Base-by-base conservation (phyloP, 2,797 vertebrate genomes). In the Sebastes umbrosus region DNA sequence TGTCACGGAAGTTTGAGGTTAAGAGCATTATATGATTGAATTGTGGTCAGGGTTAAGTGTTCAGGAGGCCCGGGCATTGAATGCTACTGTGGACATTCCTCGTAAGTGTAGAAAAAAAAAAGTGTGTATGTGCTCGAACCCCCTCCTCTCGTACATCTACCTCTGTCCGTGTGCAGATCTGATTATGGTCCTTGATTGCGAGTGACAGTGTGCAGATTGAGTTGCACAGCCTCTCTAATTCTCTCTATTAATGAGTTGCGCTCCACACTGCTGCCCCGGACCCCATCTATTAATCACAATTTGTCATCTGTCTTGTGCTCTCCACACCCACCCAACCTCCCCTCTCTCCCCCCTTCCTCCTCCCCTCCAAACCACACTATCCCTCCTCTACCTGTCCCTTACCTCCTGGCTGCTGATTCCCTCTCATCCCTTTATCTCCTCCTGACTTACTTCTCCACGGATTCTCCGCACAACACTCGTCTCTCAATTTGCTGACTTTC, bases 251-350 rank as follows among this genome's bases (percentile, higher is more conserved):
- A 95, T 95, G 93, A 94, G 94, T 92, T 92, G 88, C 88, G 92
- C 93, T 93, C 90, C 92, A 94, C 91, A 93, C 91, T 94, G 93
- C 92, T 92, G 91, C 92, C 90, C 92, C 87, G 93, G 94, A 95
- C 92, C 93, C 93, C 91, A 93, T 94, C 94, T 94, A 95, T 95
- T 95, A 95, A 95, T 95, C 94, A 94, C 92, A 93, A 95, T 95
- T 95, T 95, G 94, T 95, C 94, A 94, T 90, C 92, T 91, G 90
- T 90, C 92, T 89, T 62, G 89, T 82, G 84, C 86, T 88, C 80
- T 73, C 86, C 83, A 71, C 76, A 69, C 71, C 70, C 68, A 18
- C 67, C 43, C 24, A 24, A 24, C 24, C 57, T 65, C 59, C 29
- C 69, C 50, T 57, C 32, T 20, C 32, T 9, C 59, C 16, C 39